Percentiles rank a stretch among this genome's conserved stretches.
phyloP scores from a whole-genome alignment of 2,888 invertebrate species.

The Byasa hedistus region DNA sequence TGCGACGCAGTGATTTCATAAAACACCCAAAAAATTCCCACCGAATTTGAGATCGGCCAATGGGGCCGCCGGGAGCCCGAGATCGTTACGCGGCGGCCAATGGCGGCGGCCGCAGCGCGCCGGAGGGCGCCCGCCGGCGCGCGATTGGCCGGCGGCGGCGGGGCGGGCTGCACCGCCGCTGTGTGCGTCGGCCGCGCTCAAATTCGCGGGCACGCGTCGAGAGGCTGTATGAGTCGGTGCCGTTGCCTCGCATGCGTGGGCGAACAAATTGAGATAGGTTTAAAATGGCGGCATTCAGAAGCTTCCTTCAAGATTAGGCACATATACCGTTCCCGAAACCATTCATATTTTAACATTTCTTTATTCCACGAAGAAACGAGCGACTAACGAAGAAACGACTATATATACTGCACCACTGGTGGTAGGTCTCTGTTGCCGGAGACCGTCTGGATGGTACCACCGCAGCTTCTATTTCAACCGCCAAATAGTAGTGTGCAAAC shows the following conservation, averaged over 20 bases:
- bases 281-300: slow-evolving; percentile 20
- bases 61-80: slow-evolving; percentile 44
- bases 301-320: too few species aligned
- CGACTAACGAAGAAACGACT: too few species aligned
- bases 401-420: too few species aligned
- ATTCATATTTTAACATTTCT: too few species aligned
- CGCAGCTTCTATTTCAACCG: too few species aligned
- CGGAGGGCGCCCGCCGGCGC: slow-evolving; percentile 60
- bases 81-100: slow-evolving; percentile 69
- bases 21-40: slow-evolving; percentile 73
- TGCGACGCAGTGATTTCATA: slow-evolving; percentile 51
- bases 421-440: too few species aligned
- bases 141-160: slow-evolving; percentile 61
- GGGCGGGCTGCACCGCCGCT: slow-evolving; percentile 53
- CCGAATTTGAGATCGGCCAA: slow-evolving; percentile 34
- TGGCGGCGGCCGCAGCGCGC: slow-evolving; percentile 50
- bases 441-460: too few species aligned
- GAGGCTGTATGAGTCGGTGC: slow-evolving; percentile 45
- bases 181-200: slow-evolving; percentile 57
- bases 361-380: too few species aligned
- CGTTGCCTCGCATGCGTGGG: slow-evolving; percentile 34
- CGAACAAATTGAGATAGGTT: slow-evolving; percentile 37
- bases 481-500: too few species aligned
- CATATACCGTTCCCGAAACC: too few species aligned
- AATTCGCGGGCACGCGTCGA: slow-evolving; percentile 53